These are phyloP conservation scores for Solea senegalensis DNA, from an alignment of 2,113 vertebrate genomes.

Conservation along the genomic window DNA sequence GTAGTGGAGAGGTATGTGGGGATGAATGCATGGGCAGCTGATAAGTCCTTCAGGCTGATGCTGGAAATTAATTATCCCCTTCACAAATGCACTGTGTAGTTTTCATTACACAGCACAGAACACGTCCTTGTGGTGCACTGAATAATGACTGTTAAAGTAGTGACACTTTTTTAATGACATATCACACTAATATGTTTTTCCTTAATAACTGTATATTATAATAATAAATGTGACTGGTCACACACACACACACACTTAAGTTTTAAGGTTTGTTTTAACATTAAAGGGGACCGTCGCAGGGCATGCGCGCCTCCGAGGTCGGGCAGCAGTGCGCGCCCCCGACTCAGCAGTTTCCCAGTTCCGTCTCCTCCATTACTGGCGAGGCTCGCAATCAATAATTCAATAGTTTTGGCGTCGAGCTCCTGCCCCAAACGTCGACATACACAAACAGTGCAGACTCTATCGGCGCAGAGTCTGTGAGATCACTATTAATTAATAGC, in stretches of 20 bases:
- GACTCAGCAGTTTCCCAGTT: constrained; percentile 74
- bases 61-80: constrained; percentile 21
- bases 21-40: constrained; percentile 5
- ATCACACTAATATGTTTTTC: constrained; percentile 10
- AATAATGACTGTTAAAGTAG: neutral
- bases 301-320: constrained; percentile 43
- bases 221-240: neutral
- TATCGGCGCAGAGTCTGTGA: constrained; percentile 60
- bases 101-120: constrained; percentile 22
- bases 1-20: neutral
- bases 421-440: constrained; percentile 69
- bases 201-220: constrained; percentile 2
- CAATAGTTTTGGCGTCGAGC: constrained; percentile 83
- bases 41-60: constrained; percentile 9
- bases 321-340: constrained; percentile 56
- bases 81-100: constrained; percentile 3
- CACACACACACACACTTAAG: neutral
- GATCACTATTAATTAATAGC: constrained; percentile 83
- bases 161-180: constrained; percentile 17
- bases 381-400: constrained; percentile 80
- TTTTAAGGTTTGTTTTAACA: neutral
- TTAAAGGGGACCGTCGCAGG: constrained; percentile 15
- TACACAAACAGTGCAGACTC: constrained; percentile 72
- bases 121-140: constrained; percentile 17
- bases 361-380: constrained; percentile 79